Conservation (phyloP, 2,113 vertebrate genomes). For the Hippocampus barbouri region DNA sequence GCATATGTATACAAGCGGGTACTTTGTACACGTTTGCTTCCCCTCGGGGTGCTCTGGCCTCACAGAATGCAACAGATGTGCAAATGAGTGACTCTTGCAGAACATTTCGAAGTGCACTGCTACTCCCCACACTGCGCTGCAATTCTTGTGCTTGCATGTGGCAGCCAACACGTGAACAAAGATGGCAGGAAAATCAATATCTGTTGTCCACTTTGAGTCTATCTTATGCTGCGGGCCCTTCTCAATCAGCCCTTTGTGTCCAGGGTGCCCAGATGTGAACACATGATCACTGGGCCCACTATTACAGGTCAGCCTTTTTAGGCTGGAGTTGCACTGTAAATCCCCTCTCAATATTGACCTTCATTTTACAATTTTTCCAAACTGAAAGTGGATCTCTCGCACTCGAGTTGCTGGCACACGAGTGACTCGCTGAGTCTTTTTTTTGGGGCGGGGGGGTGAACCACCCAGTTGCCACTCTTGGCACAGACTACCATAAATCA, state of each 20-base stretch:
- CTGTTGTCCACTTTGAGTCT: constrained; percentile 55
- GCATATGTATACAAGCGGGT: constrained; percentile 45
- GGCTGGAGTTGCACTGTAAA: constrained; percentile 54
- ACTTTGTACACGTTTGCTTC: constrained; percentile 21
- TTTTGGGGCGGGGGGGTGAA: constrained; percentile 14
- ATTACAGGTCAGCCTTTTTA: constrained; percentile 52
- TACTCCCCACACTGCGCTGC: constrained; percentile 5
- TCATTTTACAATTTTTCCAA: constrained; percentile 60
- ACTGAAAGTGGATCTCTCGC: constrained; percentile 51
- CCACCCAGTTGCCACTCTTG: constrained; percentile 30
- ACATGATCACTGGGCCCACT: constrained; percentile 50
- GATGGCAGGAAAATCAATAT: constrained; percentile 55
- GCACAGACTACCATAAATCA: constrained; percentile 9
- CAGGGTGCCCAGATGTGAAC: constrained; percentile 69
- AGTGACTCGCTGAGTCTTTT: constrained; percentile 7
- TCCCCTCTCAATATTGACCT: constrained; percentile 60
- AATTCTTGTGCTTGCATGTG: constrained; percentile 38
- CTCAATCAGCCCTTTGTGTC: constrained; percentile 76
- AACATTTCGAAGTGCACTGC: background rate
- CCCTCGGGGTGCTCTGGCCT: constrained; percentile 24
- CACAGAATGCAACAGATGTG: constrained; percentile 40
- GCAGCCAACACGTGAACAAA: constrained; percentile 35
- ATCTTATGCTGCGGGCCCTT: constrained; percentile 54
- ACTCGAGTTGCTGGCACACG: constrained; percentile 21
- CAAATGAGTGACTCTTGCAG: constrained; percentile 24